Evolutionary conservation across 2,888 invertebrate species (phyloP).

Genomic region (Netelia fuscicornis): DNA sequence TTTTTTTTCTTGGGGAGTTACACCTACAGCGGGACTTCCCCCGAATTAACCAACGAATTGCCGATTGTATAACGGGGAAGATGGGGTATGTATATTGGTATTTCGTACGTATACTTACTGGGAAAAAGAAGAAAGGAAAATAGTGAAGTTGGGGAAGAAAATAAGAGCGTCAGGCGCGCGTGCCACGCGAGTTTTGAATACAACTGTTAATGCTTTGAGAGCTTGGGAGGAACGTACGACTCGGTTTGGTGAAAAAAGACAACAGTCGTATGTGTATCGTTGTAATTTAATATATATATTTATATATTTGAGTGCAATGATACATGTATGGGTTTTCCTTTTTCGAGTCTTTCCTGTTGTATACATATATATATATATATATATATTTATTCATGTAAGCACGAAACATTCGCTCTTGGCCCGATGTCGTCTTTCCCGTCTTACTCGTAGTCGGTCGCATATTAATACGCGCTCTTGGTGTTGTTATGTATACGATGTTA

Average conservation of each 20-base stretch:
- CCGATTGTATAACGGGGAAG: constrained; percentile 41
- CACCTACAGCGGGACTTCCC: constrained; percentile 24
- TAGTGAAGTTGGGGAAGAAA: background rate
- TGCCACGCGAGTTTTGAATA: background rate
- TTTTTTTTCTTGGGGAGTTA: constrained; percentile 36
- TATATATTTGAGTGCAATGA: no score
- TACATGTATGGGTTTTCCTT: no score
- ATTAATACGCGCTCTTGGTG: constrained; percentile 77
- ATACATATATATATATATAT: background rate
- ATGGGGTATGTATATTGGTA: constrained; percentile 5
- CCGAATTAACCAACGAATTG: constrained; percentile 52
- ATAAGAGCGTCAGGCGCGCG: background rate
- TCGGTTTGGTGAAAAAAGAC: background rate
- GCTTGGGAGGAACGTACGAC: background rate
- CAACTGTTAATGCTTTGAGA: background rate
- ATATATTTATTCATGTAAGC: constrained; percentile 1
- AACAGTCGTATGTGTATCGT: no score
- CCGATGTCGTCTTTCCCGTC: constrained; percentile 74
- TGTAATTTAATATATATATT: no score
- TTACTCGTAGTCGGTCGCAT: constrained; percentile 80
- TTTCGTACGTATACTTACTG: background rate
- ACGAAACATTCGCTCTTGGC: constrained; percentile 39
- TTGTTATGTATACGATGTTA: constrained; percentile 57
- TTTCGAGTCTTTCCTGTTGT: background rate
- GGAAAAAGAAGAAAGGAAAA: background rate